Conservation (phyloP, 1,140 invertebrate species). For the Phocides pigmalion region DNA sequence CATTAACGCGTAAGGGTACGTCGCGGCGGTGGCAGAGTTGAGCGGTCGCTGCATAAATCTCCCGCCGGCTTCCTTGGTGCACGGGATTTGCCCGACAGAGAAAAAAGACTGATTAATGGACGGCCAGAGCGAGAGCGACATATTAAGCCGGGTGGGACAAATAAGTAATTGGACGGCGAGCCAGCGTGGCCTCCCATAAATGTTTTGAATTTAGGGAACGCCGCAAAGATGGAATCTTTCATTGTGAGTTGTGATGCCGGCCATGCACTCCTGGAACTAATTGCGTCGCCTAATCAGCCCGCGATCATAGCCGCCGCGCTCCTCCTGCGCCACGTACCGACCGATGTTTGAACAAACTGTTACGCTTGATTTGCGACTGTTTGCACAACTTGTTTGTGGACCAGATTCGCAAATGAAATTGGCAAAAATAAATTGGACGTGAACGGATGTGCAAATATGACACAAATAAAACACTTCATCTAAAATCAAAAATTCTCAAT, state of each 20-base stretch:
- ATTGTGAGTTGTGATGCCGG: constrained; percentile 7
- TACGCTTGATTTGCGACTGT: constrained; percentile 35
- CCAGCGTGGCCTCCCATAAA: constrained; percentile 11
- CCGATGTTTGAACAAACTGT: constrained; percentile 26
- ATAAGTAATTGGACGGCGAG: constrained; percentile 24
- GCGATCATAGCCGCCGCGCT: neutral
- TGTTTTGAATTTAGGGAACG: constrained; percentile 20
- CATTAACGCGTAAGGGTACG: constrained; percentile 10
- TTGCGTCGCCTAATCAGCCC: constrained; percentile 8
- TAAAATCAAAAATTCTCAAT: constrained; percentile 26
- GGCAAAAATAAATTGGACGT: constrained; percentile 33
- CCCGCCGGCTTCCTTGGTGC: constrained; percentile 20
- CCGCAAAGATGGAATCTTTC: constrained; percentile 17
- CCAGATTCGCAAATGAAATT: constrained; percentile 30
- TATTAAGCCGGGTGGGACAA: constrained; percentile 18
- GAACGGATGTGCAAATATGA: constrained; percentile 34
- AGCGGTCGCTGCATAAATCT: constrained; percentile 28
- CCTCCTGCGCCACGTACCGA: constrained; percentile 6
- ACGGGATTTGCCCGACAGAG: constrained; percentile 17
- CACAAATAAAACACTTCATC: constrained; percentile 30
- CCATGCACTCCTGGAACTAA: constrained; percentile 4
- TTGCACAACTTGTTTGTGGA: constrained; percentile 28
- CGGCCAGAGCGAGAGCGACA: constrained; percentile 20
- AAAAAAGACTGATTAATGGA: constrained; percentile 29
- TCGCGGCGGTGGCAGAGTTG: constrained; percentile 23